Base-by-base conservation (phyloP, 2,888 invertebrate genomes). In the Congeria kusceri region DNA sequence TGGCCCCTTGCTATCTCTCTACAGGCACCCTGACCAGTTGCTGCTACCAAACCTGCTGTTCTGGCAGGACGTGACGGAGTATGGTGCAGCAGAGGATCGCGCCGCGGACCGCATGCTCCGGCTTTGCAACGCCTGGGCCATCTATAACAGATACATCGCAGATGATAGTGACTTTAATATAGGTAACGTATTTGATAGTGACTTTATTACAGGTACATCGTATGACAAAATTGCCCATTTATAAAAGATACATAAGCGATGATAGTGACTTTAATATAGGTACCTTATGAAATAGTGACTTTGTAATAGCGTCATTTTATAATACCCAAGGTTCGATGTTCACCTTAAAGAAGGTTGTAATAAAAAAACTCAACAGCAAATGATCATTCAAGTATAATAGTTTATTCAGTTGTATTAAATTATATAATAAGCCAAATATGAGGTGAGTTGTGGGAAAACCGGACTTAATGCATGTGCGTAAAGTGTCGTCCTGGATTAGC, bases 1-100 rank as follows among this genome's bases (percentile, higher is more conserved):
- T 39, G 9, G 39, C 39, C 39, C n/a, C 39, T 39, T 11, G 4
- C 15, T 9, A 13, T 11, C 29, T 25, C 29, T 7, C 74, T 75
- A 27, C 77, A 91, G 90, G 65, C 80, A 87, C 44, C 83, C 78
- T 3, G 86, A 91, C 71, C 77, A 72, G 29, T 62, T 72, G 0
- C 77, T 91, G 65, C 68, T 92, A 71, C 86, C 89, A 18, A 88
- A 80, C 44, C 82, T 93, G 69, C 59, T 91, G 71, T 93, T 93
- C 84, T 93, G 92, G 92, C 90, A 93, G 80, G 92, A 92, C 79
- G 93, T 93, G 28, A 89, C 89, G n/a, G 92, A 93, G 69, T 93
- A 92, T 76, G 91, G 91, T 3, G 86, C 86, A 23, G 89, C 87
- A 13, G 92, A 93, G 81, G 91, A 91, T 71, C 82, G 90, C 49